Evolutionary conservation across 2,113 vertebrate species (phyloP), one percentile per base, ranked within the genome.

Genomic region (Myrmecobius fasciatus): DNA sequence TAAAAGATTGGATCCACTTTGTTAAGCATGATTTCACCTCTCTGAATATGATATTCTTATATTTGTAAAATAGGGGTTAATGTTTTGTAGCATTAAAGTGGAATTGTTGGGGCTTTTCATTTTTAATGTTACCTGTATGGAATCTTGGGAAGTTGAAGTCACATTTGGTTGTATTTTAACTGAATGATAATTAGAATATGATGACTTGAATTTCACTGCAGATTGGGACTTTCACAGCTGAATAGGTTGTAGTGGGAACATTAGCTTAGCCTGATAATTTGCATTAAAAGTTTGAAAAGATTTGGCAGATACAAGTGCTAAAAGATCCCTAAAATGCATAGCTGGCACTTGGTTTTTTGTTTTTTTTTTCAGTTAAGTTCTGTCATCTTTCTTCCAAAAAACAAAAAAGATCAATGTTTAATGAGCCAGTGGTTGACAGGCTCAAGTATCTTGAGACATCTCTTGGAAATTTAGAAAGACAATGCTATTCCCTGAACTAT

Each of bases 21-120:
- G 53, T n/a, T 53, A 47, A 43, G 3, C 26, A 24, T 7, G 12
- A 43, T 52, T 53, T 25, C 24, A 53, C 91, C 26, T 25, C 75
- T 3, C 1, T 46, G 24, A 2, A 10, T 24, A 31, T 47, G 36
- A 83, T 0, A 88, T 25, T 11, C 51, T 17, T 2, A 90, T 25
- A 56, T 36, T 20, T 17, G 31, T 2, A 53, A 43, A 48, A 2
- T 1, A 20, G 25, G 8, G 54, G 24, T 47, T 53, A 1, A 54
- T 46, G 20, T 0, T 6, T 36, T 8, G 2, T 1, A 0, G 36
- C 49, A 25, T 3, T 20, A 3, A 0, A 6, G n/a, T 5, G 0
- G 2, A 46, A 20, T n/a, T 3, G 88, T 25, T n/a, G 14, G 24
- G 46, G 8, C 22, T n/a, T 89, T 91, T 26, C 1, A 22, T 49